phyloP scores from a whole-genome alignment of 1,140 invertebrate species.

The Ceratina calcarata region DNA sequence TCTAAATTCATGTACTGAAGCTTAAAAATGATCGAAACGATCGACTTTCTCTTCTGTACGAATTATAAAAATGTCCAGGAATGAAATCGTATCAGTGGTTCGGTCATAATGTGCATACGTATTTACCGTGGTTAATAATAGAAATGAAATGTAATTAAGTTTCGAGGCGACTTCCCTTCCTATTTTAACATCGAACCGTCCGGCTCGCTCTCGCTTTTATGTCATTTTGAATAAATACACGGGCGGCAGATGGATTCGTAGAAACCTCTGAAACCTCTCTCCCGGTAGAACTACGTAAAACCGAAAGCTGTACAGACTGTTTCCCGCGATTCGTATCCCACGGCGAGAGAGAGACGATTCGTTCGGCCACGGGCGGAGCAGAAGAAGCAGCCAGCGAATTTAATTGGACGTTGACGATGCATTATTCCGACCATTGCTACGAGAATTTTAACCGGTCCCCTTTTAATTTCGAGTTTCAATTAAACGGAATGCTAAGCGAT shows the following conservation, averaged over 20 bases:
- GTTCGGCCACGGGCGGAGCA: too few species aligned
- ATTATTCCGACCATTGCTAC: constrained; percentile 14
- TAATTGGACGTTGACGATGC: constrained; percentile 39
- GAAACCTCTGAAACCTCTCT: background rate
- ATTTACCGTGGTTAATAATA: too few species aligned
- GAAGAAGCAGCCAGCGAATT: constrained; percentile 35
- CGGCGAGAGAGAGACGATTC: background rate
- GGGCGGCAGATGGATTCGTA: background rate
- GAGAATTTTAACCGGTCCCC: background rate
- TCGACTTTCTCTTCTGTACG: too few species aligned
- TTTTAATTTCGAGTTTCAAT: constrained; percentile 18
- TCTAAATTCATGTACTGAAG: too few species aligned
- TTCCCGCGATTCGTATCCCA: constrained; percentile 17
- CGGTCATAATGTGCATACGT: too few species aligned
- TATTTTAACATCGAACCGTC: background rate
- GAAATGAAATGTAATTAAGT: background rate
- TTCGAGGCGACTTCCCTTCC: background rate
- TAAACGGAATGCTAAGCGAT: background rate
- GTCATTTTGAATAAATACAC: constrained; percentile 2
- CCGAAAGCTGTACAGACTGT: constrained; percentile 20
- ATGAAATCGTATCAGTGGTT: too few species aligned
- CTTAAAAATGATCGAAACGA: too few species aligned
- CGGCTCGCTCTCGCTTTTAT: background rate
- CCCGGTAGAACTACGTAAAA: background rate
- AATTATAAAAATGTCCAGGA: too few species aligned